Evolutionary conservation across 1,140 invertebrate species (phyloP).

Genomic region (Drosophila mojavensis): DNA sequence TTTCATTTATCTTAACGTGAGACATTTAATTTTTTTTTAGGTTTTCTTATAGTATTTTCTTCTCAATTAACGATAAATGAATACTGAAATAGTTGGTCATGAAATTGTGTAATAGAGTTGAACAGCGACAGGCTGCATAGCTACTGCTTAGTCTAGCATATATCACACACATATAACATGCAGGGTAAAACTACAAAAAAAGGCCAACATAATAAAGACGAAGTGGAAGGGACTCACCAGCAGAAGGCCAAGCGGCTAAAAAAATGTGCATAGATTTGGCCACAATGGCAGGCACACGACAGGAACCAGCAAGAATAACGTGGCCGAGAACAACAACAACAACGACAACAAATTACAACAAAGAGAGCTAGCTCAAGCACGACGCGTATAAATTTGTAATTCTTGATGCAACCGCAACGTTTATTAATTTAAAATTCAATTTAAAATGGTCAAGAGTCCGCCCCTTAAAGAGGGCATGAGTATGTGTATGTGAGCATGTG

Average conservation of each 20-base stretch:
- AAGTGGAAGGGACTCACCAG: constrained; percentile 30
- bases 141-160: not conserved
- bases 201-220: constrained; percentile 51
- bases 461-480: constrained; percentile 15
- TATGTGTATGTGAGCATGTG: not conserved
- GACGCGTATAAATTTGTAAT: constrained; percentile 79
- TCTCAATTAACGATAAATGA: no score
- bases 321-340: constrained; percentile 39
- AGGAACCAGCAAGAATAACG: constrained; percentile 33
- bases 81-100: no score
- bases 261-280: constrained; percentile 73
- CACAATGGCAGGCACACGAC: constrained; percentile 56
- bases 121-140: no score
- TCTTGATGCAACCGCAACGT: constrained; percentile 78
- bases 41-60: no score
- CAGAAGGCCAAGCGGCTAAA: constrained; percentile 52
- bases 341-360: constrained; percentile 20
- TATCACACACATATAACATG: not conserved
- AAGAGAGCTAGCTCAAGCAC: constrained; percentile 42
- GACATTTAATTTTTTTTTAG: no score
- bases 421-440: constrained; percentile 83
- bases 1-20: no score
- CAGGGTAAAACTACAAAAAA: constrained; percentile 19
- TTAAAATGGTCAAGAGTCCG: constrained; percentile 70
- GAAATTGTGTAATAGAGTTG: no score